Evolutionary conservation across 2,113 vertebrate species (phyloP), one percentile per base, ranked within the genome.

Genomic region (Genyomyrus donnyi): DNA sequence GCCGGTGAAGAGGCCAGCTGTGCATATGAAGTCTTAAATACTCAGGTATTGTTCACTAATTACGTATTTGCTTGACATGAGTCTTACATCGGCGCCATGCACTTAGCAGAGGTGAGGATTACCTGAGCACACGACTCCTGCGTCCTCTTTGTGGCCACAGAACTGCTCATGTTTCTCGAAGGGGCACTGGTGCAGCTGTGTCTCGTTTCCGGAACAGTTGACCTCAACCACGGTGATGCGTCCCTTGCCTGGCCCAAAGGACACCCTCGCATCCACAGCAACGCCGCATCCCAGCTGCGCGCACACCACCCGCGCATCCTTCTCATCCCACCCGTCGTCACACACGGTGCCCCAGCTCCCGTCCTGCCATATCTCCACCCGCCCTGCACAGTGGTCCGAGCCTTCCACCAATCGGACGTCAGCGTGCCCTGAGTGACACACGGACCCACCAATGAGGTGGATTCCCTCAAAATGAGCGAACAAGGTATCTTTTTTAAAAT

Each of bases 101-200:
- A 48, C 42, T 48, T n/a, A 46, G 48, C 42, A 35, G 52, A 8
- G 15, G 19, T 45, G 56, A 27, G 11, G 48, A 9, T 15, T 91
- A 96, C 96, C 96, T 95, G 96, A 96, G 83, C 96, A 96, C 0
- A 95, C 88, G 15, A 96, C 94, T 1, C 94, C 94, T 27, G 94
- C 95, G 0, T 96, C 96, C 90, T 96, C 95, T 19, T 95, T 96
- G 93, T 96, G 95, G 56, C 95, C 95, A 4, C 95, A 96, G 93
- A 95, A 94, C 0, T 92, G 3, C 8, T 90, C 89, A 0, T 91
- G 86, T n/a, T 0, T 86, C 0, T 84, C 8, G 1, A 91, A 77
- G 0, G 93, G 93, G 88, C 96, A 96, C 66, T 56, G 89, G 93
- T 94, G 95, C 90, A 96, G 93, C 88, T 91, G 94, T 4, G 85